Base-by-base conservation (phyloP, 1,140 invertebrate species). In the Littorina saxatilis region DNA sequence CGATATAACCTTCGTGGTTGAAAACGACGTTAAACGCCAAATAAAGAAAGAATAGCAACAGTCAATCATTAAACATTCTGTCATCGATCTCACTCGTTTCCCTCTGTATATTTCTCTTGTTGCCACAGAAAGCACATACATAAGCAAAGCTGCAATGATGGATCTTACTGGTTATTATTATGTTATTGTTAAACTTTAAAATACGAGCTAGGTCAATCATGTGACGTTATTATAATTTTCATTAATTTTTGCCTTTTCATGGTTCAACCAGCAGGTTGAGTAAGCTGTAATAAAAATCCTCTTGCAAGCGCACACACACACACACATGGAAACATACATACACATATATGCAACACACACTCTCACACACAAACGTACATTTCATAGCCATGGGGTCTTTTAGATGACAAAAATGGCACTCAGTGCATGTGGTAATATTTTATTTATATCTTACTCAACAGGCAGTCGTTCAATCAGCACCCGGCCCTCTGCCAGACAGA, bases 391-490 rank as follows among this genome's bases (percentile, higher is more conserved):
- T 17, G 17, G 11, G 32, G 20, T 17, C 9, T n/a, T n/a, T n/a
- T n/a, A n/a, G n/a, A n/a, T n/a, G n/a, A n/a, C n/a, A n/a, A n/a
- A n/a, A n/a, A n/a, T n/a, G 4, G n/a, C 55, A 58, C 55, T 4
- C 55, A 58, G 4, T 11, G 55, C 17, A 58, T 23, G n/a, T 23
- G 5, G 9, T 4, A 58, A 58, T 5, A 47, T 20, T 58, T 23
- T 58, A 4, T 58, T 27, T 27, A 23, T 73, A 32, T 50, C 43
- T 20, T 29, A 4, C 35, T 23, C 77, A 50, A 40, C 66, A 39
- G 70, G 79, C 27, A 29, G 66, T 55, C 68, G 68, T 27, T 5
- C 52, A 35, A 52, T 52, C 20, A 74, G 79, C 27, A 82, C 82
- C 50, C 58, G 40, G 27, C 40, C 77, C 43, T 63, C 80, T n/a